Percentiles rank a stretch among this genome's conserved stretches.
Evolutionary conservation across 2,888 invertebrate genomes (phyloP).

Genomic region (Microctonus aethiopoides): DNA sequence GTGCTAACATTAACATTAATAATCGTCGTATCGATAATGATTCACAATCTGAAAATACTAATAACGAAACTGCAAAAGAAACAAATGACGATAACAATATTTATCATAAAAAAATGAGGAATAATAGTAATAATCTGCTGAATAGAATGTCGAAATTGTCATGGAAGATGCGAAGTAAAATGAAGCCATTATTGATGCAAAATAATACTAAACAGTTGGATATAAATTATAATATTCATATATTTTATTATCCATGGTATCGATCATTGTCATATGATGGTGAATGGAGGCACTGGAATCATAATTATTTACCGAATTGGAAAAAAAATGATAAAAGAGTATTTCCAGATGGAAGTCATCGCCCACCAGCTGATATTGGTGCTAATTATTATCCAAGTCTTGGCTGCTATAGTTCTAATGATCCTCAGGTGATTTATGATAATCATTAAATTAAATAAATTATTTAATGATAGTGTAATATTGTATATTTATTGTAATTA

Average conservation of each 20-base stretch:
- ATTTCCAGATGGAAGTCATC: constrained; percentile 68
- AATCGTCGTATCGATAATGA: background rate
- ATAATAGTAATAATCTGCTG: constrained; percentile 34
- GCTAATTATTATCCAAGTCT: constrained; percentile 70
- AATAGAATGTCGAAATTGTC: constrained; percentile 57
- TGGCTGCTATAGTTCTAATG: constrained; percentile 70
- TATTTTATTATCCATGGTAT: constrained; percentile 63
- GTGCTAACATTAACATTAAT: constrained; percentile 30
- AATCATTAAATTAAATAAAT: background rate
- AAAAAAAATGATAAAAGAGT: constrained; percentile 64
- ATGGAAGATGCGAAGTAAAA: constrained; percentile 54
- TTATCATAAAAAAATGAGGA: constrained; percentile 50
- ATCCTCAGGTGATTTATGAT: constrained; percentile 60
- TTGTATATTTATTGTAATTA: background rate
- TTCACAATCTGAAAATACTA: background rate
- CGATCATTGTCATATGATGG: constrained; percentile 57
- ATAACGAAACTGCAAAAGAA: background rate
- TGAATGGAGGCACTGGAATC: constrained; percentile 62
- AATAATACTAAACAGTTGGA: constrained; percentile 46
- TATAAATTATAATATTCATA: constrained; percentile 60
- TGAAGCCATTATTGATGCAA: constrained; percentile 46
- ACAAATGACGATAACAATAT: background rate
- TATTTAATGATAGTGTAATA: too few species aligned
- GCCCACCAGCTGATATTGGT: constrained; percentile 71
- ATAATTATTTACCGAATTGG: constrained; percentile 61